Conservation (phyloP, 2,888 invertebrate genomes). For the Drosophila nigricruria region DNA sequence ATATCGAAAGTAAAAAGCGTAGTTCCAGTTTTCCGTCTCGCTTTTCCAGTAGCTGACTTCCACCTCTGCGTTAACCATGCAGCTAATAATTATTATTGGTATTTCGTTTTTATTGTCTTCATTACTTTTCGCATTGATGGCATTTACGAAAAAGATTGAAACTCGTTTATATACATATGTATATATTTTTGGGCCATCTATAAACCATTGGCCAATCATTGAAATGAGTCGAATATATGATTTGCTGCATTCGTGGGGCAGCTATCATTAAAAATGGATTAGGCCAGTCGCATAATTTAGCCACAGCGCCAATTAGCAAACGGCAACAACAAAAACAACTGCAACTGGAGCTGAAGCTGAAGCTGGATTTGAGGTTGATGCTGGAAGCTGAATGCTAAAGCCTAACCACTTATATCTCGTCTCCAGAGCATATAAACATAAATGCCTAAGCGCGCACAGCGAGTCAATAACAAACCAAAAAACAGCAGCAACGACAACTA, state of each 20-base stretch:
- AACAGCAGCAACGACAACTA: constrained; percentile 26
- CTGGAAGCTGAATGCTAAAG: constrained; percentile 13
- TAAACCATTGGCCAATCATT: constrained; percentile 64
- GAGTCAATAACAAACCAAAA: constrained; percentile 57
- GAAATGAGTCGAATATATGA: constrained; percentile 43
- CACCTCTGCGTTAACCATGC: constrained; percentile 9
- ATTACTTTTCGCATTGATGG: constrained; percentile 20
- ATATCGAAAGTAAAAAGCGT: neutral
- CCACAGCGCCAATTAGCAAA: constrained; percentile 60
- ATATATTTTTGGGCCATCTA: constrained; percentile 61
- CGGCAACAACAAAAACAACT: constrained; percentile 17
- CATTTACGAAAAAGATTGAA: constrained; percentile 52
- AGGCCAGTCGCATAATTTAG: constrained; percentile 74
- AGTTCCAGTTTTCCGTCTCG: constrained; percentile 27
- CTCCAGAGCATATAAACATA: constrained; percentile 56
- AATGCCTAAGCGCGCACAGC: constrained; percentile 48
- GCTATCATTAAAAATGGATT: constrained; percentile 81
- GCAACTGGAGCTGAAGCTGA: constrained; percentile 19
- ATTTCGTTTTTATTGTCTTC: constrained; percentile 9
- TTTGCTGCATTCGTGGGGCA: constrained; percentile 24
- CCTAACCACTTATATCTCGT: constrained; percentile 53
- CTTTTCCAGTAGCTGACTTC: constrained; percentile 43
- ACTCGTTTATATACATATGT: constrained; percentile 69
- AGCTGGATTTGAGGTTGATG: neutral
- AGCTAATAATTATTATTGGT: constrained; percentile 13